Conservation (phyloP, 2,888 invertebrate genomes). For the Bhutanitis thaidina region DNA sequence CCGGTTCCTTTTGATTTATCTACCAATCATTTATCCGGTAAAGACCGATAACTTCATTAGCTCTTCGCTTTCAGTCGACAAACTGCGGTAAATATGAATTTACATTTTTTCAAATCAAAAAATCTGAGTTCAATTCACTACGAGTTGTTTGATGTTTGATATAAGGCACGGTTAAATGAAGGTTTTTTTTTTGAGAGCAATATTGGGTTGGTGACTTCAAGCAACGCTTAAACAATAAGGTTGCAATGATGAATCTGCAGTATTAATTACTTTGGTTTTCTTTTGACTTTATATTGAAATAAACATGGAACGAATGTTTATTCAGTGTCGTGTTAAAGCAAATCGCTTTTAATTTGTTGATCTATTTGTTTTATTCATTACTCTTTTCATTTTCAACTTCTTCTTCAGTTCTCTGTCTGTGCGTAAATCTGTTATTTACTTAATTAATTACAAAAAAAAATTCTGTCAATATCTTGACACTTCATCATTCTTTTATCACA, state of each 20-base stretch:
- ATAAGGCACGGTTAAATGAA: background rate
- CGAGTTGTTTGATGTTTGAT: background rate
- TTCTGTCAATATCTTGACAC: too few relatives aligned
- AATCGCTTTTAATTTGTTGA: too few relatives aligned
- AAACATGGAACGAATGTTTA: background rate
- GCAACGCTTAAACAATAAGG: background rate
- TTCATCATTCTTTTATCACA: too few relatives aligned
- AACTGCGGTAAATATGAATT: conserved; percentile 2
- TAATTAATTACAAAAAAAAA: too few relatives aligned
- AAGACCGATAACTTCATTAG: conserved; percentile 19
- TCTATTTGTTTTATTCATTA: too few relatives aligned
- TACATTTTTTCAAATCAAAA: conserved; percentile 5
- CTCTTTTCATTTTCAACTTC: too few relatives aligned
- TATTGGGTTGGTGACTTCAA: background rate
- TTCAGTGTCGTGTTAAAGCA: background rate
- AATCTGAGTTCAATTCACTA: background rate
- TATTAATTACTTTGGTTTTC: conserved; percentile 7
- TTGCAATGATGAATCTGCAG: conserved; percentile 2
- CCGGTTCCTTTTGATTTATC: conserved; percentile 10
- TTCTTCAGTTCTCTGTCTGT: too few relatives aligned
- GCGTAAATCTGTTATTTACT: too few relatives aligned
- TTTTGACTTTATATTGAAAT: background rate
- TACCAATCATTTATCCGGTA: conserved; percentile 11
- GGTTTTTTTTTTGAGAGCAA: background rate
- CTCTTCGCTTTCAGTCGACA: background rate